Conservation (phyloP, 2,888 invertebrate genomes). For the Sesia bembeciformis region DNA sequence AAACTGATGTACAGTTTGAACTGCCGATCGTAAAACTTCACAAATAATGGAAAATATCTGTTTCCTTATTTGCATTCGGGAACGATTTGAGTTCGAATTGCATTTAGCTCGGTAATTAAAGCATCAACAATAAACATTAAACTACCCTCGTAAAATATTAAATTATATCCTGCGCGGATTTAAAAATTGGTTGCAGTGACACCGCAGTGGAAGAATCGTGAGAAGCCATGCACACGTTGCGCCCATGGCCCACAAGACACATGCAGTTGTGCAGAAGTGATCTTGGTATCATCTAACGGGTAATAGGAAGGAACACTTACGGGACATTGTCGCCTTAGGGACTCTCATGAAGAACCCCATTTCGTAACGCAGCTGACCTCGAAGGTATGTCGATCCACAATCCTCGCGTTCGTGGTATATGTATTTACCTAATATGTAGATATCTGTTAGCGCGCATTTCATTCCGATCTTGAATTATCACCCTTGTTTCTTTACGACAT, state of each 20-base stretch:
- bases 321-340: too few species aligned
- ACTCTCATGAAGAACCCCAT: too few species aligned
- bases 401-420: too few species aligned
- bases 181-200: background rate
- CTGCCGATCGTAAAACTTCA: background rate
- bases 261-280: too few species aligned
- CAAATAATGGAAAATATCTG: constrained; percentile 10
- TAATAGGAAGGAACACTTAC: too few species aligned
- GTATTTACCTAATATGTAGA: constrained; percentile 12
- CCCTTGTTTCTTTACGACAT: constrained; percentile 13
- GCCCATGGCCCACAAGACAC: too few species aligned
- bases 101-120: constrained; percentile 43
- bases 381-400: too few species aligned
- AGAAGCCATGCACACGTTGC: too few species aligned
- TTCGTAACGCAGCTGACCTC: too few species aligned
- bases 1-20: too few species aligned
- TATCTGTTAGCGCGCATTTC: constrained; percentile 7
- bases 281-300: too few species aligned
- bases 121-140: constrained; percentile 30
- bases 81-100: constrained; percentile 27
- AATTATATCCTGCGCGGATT: constrained; percentile 13
- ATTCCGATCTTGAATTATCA: constrained; percentile 9
- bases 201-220: too few species aligned
- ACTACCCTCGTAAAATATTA: constrained; percentile 17
- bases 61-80: constrained; percentile 34